phyloP scores from a whole-genome alignment of 2,797 vertebrate species.

The Tadarida brasiliensis region DNA sequence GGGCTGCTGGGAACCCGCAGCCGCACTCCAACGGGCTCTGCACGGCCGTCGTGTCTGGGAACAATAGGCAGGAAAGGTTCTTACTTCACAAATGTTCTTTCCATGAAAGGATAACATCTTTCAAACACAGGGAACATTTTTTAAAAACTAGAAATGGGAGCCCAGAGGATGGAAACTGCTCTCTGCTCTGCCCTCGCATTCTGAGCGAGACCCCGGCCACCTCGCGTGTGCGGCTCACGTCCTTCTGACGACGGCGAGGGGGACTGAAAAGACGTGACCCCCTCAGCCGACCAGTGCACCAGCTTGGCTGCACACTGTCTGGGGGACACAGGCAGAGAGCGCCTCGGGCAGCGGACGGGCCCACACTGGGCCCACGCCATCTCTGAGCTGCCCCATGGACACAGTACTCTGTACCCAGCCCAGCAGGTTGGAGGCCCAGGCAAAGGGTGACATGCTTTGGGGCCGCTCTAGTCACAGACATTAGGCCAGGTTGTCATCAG shows the following conservation, averaged over 20 bases:
- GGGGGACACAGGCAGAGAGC: neutral
- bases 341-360: neutral
- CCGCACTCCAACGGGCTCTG: neutral
- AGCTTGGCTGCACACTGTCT: fast-evolving
- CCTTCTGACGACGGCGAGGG: neutral
- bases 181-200: fast-evolving
- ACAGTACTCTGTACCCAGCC: neutral
- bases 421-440: neutral
- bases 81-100: neutral
- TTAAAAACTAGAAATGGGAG: neutral
- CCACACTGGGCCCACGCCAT: neutral
- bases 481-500: neutral
- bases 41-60: fast-evolving
- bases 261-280: fast-evolving
- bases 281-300: neutral
- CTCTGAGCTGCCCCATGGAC: neutral
- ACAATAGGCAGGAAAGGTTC: neutral
- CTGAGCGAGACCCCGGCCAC: no score
- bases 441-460: neutral
- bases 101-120: neutral
- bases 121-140: neutral
- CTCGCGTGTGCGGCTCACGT: no score
- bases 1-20: fast-evolving
- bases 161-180: neutral
- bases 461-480: neutral